These are phyloP conservation scores for Orientallactaga bullata DNA, from an alignment of 2,113 vertebrate genomes.

Conservation along the genomic window DNA sequence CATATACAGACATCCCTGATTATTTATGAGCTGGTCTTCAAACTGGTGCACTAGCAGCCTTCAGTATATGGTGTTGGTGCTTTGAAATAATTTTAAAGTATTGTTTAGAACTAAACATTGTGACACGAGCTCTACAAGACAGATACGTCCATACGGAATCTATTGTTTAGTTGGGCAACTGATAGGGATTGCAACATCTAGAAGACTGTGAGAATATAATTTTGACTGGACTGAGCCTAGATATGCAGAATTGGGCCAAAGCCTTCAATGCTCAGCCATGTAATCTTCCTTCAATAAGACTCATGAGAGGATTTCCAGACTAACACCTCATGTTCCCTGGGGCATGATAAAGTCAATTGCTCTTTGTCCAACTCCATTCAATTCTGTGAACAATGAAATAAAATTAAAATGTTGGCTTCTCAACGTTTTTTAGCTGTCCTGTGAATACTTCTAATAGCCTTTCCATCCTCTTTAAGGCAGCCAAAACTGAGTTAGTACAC, in stretches of 20 bases:
- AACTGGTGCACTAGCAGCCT: background rate
- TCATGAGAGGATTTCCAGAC: slow-evolving; percentile 34
- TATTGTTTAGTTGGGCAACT: slow-evolving; percentile 48
- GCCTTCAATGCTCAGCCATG: slow-evolving; percentile 25
- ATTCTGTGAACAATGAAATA: slow-evolving; percentile 59
- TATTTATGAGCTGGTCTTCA: background rate
- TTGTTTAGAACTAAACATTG: slow-evolving; percentile 33
- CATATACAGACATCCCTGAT: slow-evolving; percentile 18
- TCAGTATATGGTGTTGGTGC: background rate
- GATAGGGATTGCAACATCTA: slow-evolving; percentile 53
- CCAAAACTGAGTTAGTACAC: slow-evolving; percentile 35
- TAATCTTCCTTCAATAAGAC: slow-evolving; percentile 60
- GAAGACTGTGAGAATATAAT: slow-evolving; percentile 47
- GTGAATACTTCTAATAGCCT: slow-evolving; percentile 45
- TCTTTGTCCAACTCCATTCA: slow-evolving; percentile 46
- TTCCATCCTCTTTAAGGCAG: background rate
- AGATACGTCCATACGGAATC: slow-evolving; percentile 25
- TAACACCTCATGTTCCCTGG: slow-evolving; percentile 52
- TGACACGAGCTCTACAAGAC: slow-evolving; percentile 36
- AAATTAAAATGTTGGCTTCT: slow-evolving; percentile 58
- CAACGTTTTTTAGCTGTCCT: slow-evolving; percentile 55
- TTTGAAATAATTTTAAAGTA: slow-evolving; percentile 25
- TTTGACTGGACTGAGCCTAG: slow-evolving; percentile 26
- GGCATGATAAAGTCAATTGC: slow-evolving; percentile 36
- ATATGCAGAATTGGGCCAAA: slow-evolving; percentile 22